A percentile compares a stretch with the other conserved stretches of the same genome.
Conservation (phyloP, 2,113 vertebrate genomes). For the Mormyrus lacerda region DNA sequence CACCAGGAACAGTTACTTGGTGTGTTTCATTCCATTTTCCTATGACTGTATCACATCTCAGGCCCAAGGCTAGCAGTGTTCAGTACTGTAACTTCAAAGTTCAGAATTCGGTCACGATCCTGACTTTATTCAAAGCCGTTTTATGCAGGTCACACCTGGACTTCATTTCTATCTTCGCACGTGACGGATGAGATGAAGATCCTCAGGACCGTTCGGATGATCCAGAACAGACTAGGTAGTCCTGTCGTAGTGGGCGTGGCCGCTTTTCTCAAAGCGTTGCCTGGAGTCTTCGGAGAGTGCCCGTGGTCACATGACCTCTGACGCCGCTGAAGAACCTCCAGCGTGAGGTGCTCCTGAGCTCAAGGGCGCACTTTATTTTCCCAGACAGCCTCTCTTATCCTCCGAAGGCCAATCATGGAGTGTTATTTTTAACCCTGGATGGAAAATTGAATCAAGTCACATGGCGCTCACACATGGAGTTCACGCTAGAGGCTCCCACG, state of each 20-base stretch:
- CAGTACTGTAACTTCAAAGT: not conserved
- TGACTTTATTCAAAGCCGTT: not conserved
- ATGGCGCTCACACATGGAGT: not conserved
- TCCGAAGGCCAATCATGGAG: not conserved
- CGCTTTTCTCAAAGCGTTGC: no score
- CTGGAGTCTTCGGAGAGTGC: not conserved
- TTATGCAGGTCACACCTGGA: not conserved
- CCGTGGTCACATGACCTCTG: not conserved
- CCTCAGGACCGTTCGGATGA: not conserved
- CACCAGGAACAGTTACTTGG: not conserved
- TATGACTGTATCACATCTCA: not conserved
- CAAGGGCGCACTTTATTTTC: not conserved
- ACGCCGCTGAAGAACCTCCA: not conserved
- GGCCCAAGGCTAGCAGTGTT: not conserved
- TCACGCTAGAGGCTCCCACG: not conserved
- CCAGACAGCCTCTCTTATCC: not conserved
- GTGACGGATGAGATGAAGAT: not conserved
- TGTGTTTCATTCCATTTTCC: not conserved
- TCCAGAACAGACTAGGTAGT: not conserved
- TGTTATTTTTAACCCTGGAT: slow-evolving; percentile 2
- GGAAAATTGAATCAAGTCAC: not conserved
- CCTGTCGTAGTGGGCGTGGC: not conserved
- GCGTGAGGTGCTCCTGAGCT: not conserved
- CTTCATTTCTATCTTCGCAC: not conserved
- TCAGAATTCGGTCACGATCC: not conserved